Evolutionary conservation across 2,797 vertebrate species (phyloP), one percentile per base, ranked within the genome.

Genomic region (Antrozous pallidus): DNA sequence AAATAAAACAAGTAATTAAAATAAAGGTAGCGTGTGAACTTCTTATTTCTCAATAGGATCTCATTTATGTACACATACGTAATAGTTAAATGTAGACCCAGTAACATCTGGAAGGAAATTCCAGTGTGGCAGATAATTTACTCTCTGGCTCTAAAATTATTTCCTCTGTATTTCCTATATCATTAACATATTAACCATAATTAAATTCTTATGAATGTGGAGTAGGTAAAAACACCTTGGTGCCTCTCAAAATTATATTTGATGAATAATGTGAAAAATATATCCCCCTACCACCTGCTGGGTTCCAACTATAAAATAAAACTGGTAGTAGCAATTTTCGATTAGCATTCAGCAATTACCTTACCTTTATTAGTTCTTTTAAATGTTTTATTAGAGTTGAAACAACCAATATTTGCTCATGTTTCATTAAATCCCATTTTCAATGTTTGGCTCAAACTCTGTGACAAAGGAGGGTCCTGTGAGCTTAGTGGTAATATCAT

Each of bases 401-500:
- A 98, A 97, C 94, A 92, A 86, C 94, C 95, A 83, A 95, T 97
- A 96, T 97, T 97, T 97, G 97, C 97, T 95, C 97, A 97, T 96
- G 56, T 98, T 96, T 95, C 93, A 67, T 94, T 97, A 98, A 98
- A 98, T 98, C 98, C 96, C 95, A 97, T 98, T 98, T 91, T 96
- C 96, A 90, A 97, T 95, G 97, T 98, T 98, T 92, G 22, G 45
- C 96, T 97, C 95, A 97, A 97, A 97, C 97, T 97, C 95, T 40
- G 94, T 12, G 13, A 97, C 93, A 85, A 97, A 98, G 95, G 14
- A 69, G 83, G 86, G 95, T 96, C 97, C 96, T 98, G 96, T 98
- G 97, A 98, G 98, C 98, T 98, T 94, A 84, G 95, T 95, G 36
- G 96, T 96, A 97, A 97, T 97, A 97, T 96, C 97, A 85, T 95